Percentiles rank a stretch among this genome's conserved stretches.
Conservation (phyloP, 2,113 vertebrate species). For the Danionella cerebrum region DNA sequence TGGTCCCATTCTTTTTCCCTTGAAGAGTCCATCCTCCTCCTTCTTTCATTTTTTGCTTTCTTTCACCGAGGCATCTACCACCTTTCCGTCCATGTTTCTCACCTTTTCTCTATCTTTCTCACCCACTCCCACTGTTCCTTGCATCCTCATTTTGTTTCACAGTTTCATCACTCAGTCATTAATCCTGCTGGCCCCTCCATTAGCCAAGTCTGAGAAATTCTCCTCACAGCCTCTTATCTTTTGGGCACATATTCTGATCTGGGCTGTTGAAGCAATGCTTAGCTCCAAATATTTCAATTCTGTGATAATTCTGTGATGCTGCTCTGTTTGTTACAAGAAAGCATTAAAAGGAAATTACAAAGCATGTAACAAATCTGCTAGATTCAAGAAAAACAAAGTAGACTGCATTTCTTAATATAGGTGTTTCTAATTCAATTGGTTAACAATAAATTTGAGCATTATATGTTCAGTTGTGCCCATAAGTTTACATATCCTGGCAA, state of each 20-base stretch:
- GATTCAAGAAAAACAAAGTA: too few species aligned
- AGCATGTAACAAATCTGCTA: too few species aligned
- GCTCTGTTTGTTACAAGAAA: too few species aligned
- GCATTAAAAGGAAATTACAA: too few species aligned
- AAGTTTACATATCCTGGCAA: too few species aligned
- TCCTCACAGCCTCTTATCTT: background rate
- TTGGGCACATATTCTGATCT: background rate
- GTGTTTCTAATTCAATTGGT: too few species aligned
- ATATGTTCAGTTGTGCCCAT: too few species aligned
- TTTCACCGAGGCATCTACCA: constrained; percentile 5
- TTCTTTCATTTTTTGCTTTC: background rate
- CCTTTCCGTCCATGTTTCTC: background rate
- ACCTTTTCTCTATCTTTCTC: background rate
- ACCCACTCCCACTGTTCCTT: background rate
- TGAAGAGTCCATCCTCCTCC: constrained; percentile 6
- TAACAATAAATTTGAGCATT: too few species aligned
- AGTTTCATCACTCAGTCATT: background rate
- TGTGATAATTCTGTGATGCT: too few species aligned
- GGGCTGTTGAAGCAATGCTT: background rate
- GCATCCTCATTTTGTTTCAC: background rate
- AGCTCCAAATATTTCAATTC: background rate
- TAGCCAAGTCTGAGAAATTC: background rate
- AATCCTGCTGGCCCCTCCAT: background rate
- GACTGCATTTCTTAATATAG: too few species aligned
- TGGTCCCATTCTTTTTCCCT: constrained; percentile 1